A percentile compares a stretch with the other conserved stretches of the same genome.
Evolutionary conservation across 2,113 vertebrate species (phyloP).

Genomic region (Leptodactylus fuscus): DNA sequence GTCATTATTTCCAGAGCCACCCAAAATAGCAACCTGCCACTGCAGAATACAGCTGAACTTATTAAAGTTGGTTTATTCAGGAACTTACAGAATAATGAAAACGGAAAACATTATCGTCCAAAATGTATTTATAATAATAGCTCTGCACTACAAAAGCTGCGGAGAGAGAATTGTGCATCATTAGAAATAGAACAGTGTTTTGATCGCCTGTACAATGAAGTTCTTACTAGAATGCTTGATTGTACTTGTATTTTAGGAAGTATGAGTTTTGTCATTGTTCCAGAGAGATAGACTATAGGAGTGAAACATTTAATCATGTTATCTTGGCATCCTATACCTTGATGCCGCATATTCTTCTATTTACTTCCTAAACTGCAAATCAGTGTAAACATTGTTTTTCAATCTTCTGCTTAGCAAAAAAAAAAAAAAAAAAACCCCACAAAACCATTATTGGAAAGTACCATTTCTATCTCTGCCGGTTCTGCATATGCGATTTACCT

Average conservation of each 20-base stretch:
- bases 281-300: neutral
- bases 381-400: neutral
- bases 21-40: conserved; percentile 38
- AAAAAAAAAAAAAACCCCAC: neutral
- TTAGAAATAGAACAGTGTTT: conserved; percentile 24
- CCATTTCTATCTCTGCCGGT: neutral
- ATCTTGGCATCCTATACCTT: neutral
- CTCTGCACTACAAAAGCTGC: conserved; percentile 19
- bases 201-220: conserved; percentile 13
- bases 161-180: conserved; percentile 22
- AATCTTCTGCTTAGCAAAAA: neutral
- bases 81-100: conserved; percentile 43
- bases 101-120: conserved; percentile 9
- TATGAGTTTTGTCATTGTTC: neutral
- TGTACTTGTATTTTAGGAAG: conserved; percentile 3
- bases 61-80: conserved; percentile 44
- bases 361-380: neutral
- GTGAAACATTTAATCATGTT: neutral
- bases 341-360: neutral
- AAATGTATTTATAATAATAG: conserved; percentile 40
- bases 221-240: neutral
- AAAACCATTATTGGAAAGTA: neutral
- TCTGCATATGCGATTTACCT: neutral
- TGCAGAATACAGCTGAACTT: conserved; percentile 14
- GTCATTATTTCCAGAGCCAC: conserved; percentile 40